Conservation (phyloP, 2,797 vertebrate species). For the Tragelaphus oryx region DNA sequence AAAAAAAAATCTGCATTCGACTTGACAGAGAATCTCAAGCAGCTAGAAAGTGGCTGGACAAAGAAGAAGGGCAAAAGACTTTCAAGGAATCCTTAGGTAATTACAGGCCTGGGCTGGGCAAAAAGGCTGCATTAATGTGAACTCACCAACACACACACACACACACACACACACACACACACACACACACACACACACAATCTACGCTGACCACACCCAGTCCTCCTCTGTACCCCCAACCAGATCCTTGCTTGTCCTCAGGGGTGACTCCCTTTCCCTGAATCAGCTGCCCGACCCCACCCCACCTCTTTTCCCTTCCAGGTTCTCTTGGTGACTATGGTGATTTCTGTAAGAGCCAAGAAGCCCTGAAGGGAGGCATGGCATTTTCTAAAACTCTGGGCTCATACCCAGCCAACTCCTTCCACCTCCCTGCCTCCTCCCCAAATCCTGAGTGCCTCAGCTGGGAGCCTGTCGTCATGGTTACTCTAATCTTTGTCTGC, state of each 20-base stretch:
- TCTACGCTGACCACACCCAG: not conserved
- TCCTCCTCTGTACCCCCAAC: no score
- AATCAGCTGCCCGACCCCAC: not conserved
- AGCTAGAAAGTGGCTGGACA: not conserved
- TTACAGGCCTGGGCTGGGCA: not conserved
- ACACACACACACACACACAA: not conserved
- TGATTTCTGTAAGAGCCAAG: conserved; percentile 30
- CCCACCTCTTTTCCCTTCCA: not conserved
- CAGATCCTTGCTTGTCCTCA: not conserved
- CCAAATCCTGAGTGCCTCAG: conserved; percentile 69
- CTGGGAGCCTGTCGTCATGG: conserved; percentile 79
- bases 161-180: not conserved
- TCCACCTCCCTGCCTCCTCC: conserved; percentile 1
- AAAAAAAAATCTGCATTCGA: not conserved
- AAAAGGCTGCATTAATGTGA: not conserved
- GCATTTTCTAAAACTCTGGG: conserved; percentile 67
- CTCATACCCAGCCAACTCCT: conserved; percentile 51
- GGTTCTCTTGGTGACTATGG: not conserved
- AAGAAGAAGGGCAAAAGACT: not conserved
- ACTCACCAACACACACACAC: not conserved
- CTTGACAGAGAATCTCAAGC: not conserved
- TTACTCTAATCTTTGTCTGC: conserved; percentile 81
- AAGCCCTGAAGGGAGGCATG: conserved; percentile 23
- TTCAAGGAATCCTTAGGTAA: not conserved
- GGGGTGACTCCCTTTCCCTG: not conserved